Evolutionary conservation across 2,888 invertebrate genomes (phyloP).

Genomic region (Sarcophaga caerulescens): DNA sequence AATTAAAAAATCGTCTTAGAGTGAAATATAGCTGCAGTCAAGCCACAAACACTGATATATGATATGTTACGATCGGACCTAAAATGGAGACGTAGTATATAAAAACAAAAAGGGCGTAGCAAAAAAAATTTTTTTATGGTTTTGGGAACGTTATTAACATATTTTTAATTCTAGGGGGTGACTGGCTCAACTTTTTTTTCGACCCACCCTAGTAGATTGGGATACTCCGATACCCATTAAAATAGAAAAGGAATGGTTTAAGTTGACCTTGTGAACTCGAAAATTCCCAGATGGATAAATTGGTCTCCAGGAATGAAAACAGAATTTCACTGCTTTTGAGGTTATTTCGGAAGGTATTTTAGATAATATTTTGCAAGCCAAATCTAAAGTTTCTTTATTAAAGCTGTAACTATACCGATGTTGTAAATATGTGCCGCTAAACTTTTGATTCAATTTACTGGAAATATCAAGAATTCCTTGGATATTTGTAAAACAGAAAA

Average conservation of each 20-base stretch:
- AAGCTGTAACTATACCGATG: slow-evolving; percentile 40
- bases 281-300: slow-evolving; percentile 30
- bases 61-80: too few relatives aligned
- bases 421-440: slow-evolving; percentile 42
- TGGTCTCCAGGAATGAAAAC: background rate
- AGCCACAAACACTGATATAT: too few relatives aligned
- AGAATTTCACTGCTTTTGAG: slow-evolving; percentile 29
- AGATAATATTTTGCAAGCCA: slow-evolving; percentile 49
- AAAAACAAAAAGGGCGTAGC: too few relatives aligned
- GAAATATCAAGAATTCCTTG: slow-evolving; percentile 18
- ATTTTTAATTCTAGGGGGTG: too few relatives aligned
- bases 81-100: too few relatives aligned
- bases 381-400: slow-evolving; percentile 46
- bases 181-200: too few relatives aligned
- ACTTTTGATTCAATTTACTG: slow-evolving; percentile 13
- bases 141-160: too few relatives aligned
- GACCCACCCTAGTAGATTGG: too few relatives aligned
- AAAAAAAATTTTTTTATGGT: too few relatives aligned
- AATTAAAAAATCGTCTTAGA: too few relatives aligned
- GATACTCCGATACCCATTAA: slow-evolving; percentile 2
- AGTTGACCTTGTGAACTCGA: too few relatives aligned
- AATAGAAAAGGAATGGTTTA: background rate
- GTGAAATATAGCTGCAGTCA: too few relatives aligned
- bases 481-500: background rate
- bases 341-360: background rate